Base-by-base conservation (phyloP, 1,140 invertebrate genomes). In the Belonocnema kinseyi region DNA sequence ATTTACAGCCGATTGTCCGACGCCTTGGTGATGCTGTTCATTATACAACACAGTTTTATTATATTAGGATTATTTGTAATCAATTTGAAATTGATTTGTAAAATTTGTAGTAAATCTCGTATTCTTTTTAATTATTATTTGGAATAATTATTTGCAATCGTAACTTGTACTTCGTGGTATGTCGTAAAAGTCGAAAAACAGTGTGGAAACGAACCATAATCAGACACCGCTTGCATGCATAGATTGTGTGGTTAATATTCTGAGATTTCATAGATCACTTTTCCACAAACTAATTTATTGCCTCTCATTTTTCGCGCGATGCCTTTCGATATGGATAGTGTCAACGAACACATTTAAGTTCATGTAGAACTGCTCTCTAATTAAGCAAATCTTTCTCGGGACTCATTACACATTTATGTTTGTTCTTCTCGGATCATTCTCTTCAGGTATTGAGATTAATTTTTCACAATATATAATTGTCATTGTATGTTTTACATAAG, bases 181-280 rank as follows among this genome's bases (percentile, higher is more conserved):
- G 33, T 79, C 73, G 77, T 75, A 79, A 79, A 79, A 75, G 52
- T 66, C 21, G 17, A 75, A 75, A 78, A 75, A 40, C 54, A 70
- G 73, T 51, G n/a, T 73, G 61, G 19, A 26, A 50, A 73, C 58
- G 33, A 66, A 46, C 46, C 16, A 78, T 71, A 61, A 74, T 70
- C 73, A 19, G 19, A 52, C 72, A 50, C 50, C 70, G 6, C 40
- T 50, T 71, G 58, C 70, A 72, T 61, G 46, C 51, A 33, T 17
- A 21, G 46, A 66, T 17, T 71, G 72, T 19, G 10, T 40, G 8
- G 14, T 16, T 21, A 53, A 50, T 70, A 33, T 26, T 46, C 50
- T 58, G 26, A 58, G 61, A 74, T 78, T 78, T 76, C 61, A 76
- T 58, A 61, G 40, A 70, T 71, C 61, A 71, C 53, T 66, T 71